These are phyloP conservation scores for Urosaurus nigricauda DNA, from an alignment of 2,797 vertebrate genomes.

Conservation along the genomic window DNA sequence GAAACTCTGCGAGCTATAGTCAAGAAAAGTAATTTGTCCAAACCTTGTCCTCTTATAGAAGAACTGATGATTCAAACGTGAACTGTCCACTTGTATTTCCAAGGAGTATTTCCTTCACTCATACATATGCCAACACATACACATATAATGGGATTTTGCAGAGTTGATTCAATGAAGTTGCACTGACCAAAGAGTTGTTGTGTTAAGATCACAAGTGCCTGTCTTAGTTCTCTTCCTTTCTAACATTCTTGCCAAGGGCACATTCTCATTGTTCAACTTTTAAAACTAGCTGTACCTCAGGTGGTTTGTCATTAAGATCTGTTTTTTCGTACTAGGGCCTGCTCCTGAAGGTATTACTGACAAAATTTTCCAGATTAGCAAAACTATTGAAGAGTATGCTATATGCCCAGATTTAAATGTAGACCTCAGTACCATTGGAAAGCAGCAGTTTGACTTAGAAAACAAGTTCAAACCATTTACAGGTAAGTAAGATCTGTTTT, in stretches of 20 bases:
- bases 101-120: too few relatives aligned
- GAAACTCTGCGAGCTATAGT: too few relatives aligned
- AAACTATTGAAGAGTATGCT: conserved; percentile 92
- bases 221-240: background rate
- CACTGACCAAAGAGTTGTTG: background rate
- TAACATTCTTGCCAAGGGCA: background rate
- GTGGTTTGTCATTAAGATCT: background rate
- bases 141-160: background rate
- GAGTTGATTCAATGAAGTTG: background rate
- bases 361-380: conserved; percentile 97
- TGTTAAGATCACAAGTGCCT: background rate
- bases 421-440: conserved; percentile 91
- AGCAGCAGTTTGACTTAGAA: conserved; percentile 95
- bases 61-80: background rate
- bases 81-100: background rate
- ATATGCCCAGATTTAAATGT: conserved; percentile 96
- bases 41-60: too few relatives aligned
- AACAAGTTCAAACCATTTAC: conserved; percentile 95
- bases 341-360: conserved; percentile 95
- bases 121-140: too few relatives aligned
- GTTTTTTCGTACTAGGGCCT: conserved; percentile 82
- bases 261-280: background rate
- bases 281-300: background rate
- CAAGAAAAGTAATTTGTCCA: too few relatives aligned
- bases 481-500: conserved; percentile 76